Conservation (phyloP, 92 coral and sea anemone genomes). For the Montipora capitata region DNA sequence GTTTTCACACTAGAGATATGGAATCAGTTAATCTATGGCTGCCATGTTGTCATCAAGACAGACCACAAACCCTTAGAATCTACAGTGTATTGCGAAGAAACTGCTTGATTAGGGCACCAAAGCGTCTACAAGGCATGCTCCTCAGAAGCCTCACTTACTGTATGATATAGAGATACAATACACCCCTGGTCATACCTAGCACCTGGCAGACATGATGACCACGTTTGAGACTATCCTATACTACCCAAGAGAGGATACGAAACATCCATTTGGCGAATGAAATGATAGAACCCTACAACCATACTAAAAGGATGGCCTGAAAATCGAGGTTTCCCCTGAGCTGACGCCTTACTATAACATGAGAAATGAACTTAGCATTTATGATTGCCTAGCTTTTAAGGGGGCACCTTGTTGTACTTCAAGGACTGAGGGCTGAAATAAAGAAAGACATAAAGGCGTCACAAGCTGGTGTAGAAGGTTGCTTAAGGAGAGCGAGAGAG, state of each 20-base stretch:
- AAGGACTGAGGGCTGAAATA: slow-evolving; percentile 33
- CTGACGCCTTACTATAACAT: too few relatives aligned
- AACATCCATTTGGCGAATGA: neutral
- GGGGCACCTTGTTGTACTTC: slow-evolving; percentile 49
- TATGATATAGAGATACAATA: slow-evolving; percentile 27
- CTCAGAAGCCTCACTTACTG: slow-evolving; percentile 7
- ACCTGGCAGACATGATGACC: slow-evolving; percentile 22
- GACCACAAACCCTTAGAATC: slow-evolving; percentile 43
- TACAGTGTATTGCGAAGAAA: neutral
- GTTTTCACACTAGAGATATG: slow-evolving; percentile 40
- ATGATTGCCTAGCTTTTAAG: neutral
- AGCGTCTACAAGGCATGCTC: slow-evolving; percentile 37
- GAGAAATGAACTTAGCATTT: too few relatives aligned
- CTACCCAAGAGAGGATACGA: neutral
- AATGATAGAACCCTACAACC: too few relatives aligned
- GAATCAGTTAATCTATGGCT: slow-evolving; percentile 24
- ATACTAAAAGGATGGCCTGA: neutral
- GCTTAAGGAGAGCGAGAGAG: too few relatives aligned
- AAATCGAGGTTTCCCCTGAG: too few relatives aligned
- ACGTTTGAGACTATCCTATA: neutral
- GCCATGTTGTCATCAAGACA: slow-evolving; percentile 7
- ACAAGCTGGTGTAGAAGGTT: too few relatives aligned
- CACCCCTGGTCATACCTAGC: neutral
- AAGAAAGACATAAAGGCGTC: neutral
- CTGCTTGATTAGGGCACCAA: slow-evolving; percentile 8